These are phyloP conservation scores for Apodemia mormo DNA, from an alignment of 2,888 invertebrate species.

Conservation along the genomic window DNA sequence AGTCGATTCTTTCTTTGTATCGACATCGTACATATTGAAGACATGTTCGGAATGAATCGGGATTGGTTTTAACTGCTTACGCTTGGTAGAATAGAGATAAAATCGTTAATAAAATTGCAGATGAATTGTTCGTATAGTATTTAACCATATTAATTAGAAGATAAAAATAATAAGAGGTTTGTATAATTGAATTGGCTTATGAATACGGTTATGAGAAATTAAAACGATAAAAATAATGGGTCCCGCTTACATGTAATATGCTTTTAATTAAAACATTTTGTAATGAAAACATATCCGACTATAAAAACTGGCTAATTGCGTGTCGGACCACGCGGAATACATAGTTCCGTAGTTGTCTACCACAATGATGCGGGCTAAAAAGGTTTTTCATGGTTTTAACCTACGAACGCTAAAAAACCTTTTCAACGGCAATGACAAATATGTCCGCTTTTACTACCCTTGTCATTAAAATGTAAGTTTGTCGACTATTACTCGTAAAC, in stretches of 20 bases:
- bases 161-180: constrained; percentile 3
- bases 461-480: no score
- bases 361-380: no score
- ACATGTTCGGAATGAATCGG: constrained; percentile 51
- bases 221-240: not conserved
- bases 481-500: no score
- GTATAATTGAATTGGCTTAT: constrained; percentile 26
- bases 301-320: not conserved
- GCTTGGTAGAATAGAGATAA: constrained; percentile 51
- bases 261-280: not conserved
- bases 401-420: no score
- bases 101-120: constrained; percentile 47
- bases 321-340: no score
- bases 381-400: no score
- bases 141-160: constrained; percentile 33
- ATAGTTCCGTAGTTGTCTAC: no score
- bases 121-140: not conserved
- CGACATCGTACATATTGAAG: constrained; percentile 18
- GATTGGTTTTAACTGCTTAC: constrained; percentile 48
- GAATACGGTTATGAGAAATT: not conserved
- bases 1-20: constrained; percentile 63
- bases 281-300: not conserved
- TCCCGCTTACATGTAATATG: not conserved
- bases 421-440: no score
- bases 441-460: no score